These are phyloP conservation scores for Puffinus mauretanicus DNA, from an alignment of 2,113 vertebrate species.

Conservation along the genomic window DNA sequence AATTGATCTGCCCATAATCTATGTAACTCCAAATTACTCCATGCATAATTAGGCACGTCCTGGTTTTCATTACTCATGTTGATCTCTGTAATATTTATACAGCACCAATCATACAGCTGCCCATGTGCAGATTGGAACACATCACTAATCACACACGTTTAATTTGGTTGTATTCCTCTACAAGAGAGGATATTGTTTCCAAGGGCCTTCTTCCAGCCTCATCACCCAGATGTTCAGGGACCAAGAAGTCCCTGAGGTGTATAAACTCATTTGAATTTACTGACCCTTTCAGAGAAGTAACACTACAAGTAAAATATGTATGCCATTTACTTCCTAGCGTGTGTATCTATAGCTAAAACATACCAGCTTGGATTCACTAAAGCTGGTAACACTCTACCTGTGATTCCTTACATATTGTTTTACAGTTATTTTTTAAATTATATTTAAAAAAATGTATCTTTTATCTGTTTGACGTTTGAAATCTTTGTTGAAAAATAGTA, in stretches of 20 bases:
- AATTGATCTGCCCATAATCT: not conserved
- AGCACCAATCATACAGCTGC: not conserved
- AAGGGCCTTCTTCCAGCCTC: not conserved
- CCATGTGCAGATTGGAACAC: not conserved
- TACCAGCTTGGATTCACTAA: not conserved
- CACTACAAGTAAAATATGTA: not conserved
- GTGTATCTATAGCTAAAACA: not conserved
- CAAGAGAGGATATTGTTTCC: not conserved
- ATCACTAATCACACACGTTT: not conserved
- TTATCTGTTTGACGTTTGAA: not conserved
- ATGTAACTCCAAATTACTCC: conserved; percentile 11
- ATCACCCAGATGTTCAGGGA: conserved; percentile 43
- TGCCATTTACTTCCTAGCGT: not conserved
- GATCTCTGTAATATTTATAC: not conserved
- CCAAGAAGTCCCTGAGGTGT: not conserved
- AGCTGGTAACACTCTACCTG: not conserved
- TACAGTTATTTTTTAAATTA: not conserved
- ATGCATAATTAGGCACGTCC: conserved; percentile 1
- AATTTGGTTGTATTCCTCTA: not conserved
- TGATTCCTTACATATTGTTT: not conserved
- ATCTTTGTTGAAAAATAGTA: not conserved
- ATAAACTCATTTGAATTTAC: not conserved
- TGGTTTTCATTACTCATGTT: conserved; percentile 13
- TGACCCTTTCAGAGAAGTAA: not conserved
- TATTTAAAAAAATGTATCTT: not conserved